Evolutionary conservation across 2,797 vertebrate species (phyloP), one percentile per base, ranked within the genome.

Genomic region (Pristis pectinata): DNA sequence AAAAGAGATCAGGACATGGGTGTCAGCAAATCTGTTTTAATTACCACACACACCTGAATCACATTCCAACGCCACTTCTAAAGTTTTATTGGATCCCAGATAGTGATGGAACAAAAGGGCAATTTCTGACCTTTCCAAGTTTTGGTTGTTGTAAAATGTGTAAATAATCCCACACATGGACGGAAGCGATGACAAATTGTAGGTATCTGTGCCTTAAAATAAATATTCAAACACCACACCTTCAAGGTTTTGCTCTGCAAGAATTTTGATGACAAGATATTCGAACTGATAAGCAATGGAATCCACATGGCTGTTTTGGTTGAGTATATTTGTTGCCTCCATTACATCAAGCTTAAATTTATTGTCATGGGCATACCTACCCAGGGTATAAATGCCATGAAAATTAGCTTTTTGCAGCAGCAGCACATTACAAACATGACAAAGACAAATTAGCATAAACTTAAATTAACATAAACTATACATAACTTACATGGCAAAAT

Each of bases 101-200:
- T 67, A 91, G 19, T 10, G n/a, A 91, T 41, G 59, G 87, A 64
- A 24, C 87, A 64, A 67, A 91, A 91, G 87, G 85, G n/a, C 61
- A 8, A 5, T 17, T 2, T 41, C 37, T 64, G 7, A 67, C 59
- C 59, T 91, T 91, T 91, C n/a, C 37, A 41, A 10, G 87, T 67
- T 91, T 91, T 34, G 8, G n/a, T 67, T 10, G 56, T 91, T 37
- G 64, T 17, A 67, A 67, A 41, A 9, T 91, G n/a, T 67, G 3
- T 41, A 67, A 91, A 91, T 24, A 24, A 24, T 67, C 70, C 70
- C 59, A 24, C 87, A n/a, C 34, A 17, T 61, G 85, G 27, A 37
- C 30, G 7, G 13, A 0, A n/a, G 37, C 56, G 91, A 10, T 2
- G n/a, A 24, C n/a, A 91, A 64, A 19, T 24, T 91, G n/a, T 41